Base-by-base conservation (phyloP, 2,113 vertebrate genomes). In the Peucedramus taeniatus region DNA sequence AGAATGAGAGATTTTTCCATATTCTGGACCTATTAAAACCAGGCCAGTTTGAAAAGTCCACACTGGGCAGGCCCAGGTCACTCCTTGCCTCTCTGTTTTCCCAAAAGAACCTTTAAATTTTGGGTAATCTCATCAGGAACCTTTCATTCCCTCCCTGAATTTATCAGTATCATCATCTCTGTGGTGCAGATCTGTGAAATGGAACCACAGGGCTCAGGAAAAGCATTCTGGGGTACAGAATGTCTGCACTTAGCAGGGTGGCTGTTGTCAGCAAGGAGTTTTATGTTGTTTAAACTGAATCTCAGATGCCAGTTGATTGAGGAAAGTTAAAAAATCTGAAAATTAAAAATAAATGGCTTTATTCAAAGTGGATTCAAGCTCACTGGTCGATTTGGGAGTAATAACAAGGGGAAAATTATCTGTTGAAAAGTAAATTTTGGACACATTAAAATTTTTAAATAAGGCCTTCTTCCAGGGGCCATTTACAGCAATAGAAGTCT, bases 371-470 rank as follows among this genome's bases (percentile, higher is more conserved):
- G 81, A 69, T 91, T 83, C 59, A 56, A 89, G 75, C 63, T 90
- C n/a, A 3, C 50, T 8, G 14, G 87, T 89, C 51, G 37, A 70
- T 91, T 83, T 59, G 76, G 77, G 87, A 88, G 50, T 82, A 59
- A 89, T 89, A 95, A 85, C 78, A 95, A 79, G 90, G 87, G 87
- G 59, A 88, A 97, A 91, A 91, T 89, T 94, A 96, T 96, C 91
- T 94, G 93, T 93, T 95, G 93, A 94, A 91, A 96, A 94, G 90
- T 80, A 88, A 89, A 94, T 96, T 96, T 88, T 89, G 66, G 45
- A 59, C 72, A 89, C 10, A 40, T 90, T 85, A 91, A 93, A 96
- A 66, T 54, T 72, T 63, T 85, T 65, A 76, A 96, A 95, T 26
- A 93, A 96, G 93, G 87, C 91, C 78, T 68, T 72, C 65, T 92